Percentiles rank a stretch among this genome's conserved stretches.
These are phyloP conservation scores for Anisognathus igniventris DNA, from an alignment of 2,797 vertebrate species.

Conservation along the genomic window DNA sequence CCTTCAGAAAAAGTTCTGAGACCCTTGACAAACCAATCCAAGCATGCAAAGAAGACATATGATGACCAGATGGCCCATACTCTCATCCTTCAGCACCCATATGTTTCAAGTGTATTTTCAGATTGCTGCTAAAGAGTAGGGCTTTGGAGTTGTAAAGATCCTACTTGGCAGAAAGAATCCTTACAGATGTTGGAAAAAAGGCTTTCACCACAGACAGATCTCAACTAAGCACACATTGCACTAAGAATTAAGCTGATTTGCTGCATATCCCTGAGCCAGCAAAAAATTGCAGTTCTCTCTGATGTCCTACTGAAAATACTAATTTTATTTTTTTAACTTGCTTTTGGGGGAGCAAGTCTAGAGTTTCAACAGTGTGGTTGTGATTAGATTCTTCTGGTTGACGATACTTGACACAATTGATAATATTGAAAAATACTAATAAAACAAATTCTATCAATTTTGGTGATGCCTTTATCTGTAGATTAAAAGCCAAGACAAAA, in stretches of 20 bases:
- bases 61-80: conserved; percentile 45
- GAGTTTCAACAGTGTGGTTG: background rate
- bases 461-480: background rate
- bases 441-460: background rate
- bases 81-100: background rate
- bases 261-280: background rate
- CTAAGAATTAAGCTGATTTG: background rate
- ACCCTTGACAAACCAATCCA: background rate
- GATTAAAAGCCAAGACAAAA: background rate
- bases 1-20: background rate
- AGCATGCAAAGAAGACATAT: background rate
- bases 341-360: background rate
- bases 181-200: background rate
- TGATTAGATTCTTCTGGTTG: background rate
- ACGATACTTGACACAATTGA: background rate
- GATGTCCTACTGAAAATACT: background rate
- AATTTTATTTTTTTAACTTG: background rate
- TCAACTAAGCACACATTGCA: background rate
- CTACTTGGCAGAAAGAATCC: background rate
- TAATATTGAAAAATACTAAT: background rate
- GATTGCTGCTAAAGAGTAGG: background rate
- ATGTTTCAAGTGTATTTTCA: conserved; percentile 1
- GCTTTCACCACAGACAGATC: background rate
- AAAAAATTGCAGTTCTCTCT: background rate
- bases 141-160: background rate